Percentiles rank a stretch among this genome's conserved stretches.
These are phyloP conservation scores for Pomatorhinus ruficollis DNA, from an alignment of 2,113 vertebrate species.

Conservation along the genomic window DNA sequence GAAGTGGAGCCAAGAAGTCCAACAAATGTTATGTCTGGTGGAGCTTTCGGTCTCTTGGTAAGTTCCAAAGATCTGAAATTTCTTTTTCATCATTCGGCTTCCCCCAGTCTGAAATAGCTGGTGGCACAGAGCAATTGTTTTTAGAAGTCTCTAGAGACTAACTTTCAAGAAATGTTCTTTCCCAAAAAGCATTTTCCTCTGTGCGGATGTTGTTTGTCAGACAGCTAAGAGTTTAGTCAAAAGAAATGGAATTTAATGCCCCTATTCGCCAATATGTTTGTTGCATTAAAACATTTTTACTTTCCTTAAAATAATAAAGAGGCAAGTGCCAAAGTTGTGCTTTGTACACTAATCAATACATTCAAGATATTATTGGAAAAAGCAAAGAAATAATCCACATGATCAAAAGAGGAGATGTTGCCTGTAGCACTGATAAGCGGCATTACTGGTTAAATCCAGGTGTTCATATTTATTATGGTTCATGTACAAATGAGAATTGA, in stretches of 20 bases:
- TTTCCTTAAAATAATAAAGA: neutral
- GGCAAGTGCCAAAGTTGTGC: neutral
- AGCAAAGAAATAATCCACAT: neutral
- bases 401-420: neutral
- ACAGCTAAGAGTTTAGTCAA: neutral
- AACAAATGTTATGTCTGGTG: neutral
- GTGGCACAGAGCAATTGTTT: neutral
- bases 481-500: neutral
- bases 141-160: neutral
- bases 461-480: neutral
- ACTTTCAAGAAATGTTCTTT: neutral
- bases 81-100: neutral
- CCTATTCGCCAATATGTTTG: neutral
- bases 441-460: neutral
- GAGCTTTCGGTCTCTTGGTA: neutral
- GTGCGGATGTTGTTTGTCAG: neutral
- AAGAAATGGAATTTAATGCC: neutral
- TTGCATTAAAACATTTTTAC: neutral
- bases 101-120: neutral
- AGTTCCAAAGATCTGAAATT: neutral
- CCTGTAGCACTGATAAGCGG: neutral
- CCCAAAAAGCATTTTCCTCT: neutral
- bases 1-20: neutral
- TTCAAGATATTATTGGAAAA: neutral
- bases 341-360: conserved; percentile 3